Evolutionary conservation across 1,140 invertebrate genomes (phyloP).

Genomic region (Zaprionus vittiger): DNA sequence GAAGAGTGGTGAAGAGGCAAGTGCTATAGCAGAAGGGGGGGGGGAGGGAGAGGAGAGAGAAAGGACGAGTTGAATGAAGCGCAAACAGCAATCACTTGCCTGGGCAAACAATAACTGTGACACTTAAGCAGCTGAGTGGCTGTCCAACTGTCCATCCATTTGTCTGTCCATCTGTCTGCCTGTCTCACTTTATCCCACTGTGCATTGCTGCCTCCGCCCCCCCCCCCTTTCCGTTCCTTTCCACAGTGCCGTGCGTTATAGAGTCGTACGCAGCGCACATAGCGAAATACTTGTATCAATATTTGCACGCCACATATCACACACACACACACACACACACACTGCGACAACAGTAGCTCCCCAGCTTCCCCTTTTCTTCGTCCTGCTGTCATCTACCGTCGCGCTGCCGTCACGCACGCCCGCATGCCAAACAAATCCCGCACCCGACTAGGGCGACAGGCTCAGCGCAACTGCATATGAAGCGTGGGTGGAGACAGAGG

Average conservation of each 20-base stretch:
- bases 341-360: background rate
- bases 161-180: slow-evolving; percentile 19
- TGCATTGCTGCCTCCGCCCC: background rate
- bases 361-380: background rate
- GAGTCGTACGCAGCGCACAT: slow-evolving; percentile 13
- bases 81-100: slow-evolving; percentile 77
- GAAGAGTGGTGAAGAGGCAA: background rate
- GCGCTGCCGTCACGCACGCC: slow-evolving; percentile 39
- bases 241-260: slow-evolving; percentile 3
- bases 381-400: background rate
- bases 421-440: slow-evolving; percentile 64
- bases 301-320: slow-evolving; percentile 72
- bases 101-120: slow-evolving; percentile 67
- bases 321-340: slow-evolving; percentile 11
- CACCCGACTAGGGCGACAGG: slow-evolving; percentile 25
- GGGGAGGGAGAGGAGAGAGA: background rate
- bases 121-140: slow-evolving; percentile 61
- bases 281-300: slow-evolving; percentile 65
- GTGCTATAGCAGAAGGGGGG: background rate
- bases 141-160: slow-evolving; percentile 7
- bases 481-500: background rate
- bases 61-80: background rate
- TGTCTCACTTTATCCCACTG: slow-evolving; percentile 8
- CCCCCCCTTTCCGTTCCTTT: background rate
- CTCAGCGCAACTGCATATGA: background rate